A percentile compares a stretch with the other conserved stretches of the same genome.
Evolutionary conservation across 2,888 invertebrate species (phyloP).

Genomic region (Drosophila rubida): DNA sequence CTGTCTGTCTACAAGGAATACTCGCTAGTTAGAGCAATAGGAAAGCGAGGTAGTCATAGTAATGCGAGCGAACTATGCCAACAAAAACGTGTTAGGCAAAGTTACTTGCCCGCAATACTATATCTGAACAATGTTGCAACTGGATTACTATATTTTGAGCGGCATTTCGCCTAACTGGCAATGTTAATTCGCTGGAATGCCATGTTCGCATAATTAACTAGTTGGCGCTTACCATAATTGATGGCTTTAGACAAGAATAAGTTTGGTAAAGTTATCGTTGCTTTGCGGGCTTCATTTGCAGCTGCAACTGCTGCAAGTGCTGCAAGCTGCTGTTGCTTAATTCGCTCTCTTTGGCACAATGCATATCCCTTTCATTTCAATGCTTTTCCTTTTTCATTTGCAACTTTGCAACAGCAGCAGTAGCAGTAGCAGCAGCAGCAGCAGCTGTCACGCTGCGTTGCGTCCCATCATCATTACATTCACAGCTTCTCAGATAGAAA

Average conservation of each 20-base stretch:
- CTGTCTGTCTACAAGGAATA: too few species aligned
- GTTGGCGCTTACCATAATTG: background rate
- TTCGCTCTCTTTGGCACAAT: background rate
- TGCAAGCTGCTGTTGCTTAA: too few species aligned
- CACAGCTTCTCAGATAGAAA: background rate
- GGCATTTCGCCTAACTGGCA: too few species aligned
- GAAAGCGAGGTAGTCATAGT: too few species aligned
- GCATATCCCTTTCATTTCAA: background rate
- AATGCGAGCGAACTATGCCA: too few species aligned
- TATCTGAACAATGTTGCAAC: too few species aligned
- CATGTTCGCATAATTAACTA: background rate
- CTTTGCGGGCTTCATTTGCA: background rate
- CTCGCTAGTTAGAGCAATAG: too few species aligned
- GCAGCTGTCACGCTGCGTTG: constrained; percentile 4
- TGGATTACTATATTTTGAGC: too few species aligned
- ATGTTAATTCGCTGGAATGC: background rate
- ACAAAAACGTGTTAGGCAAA: too few species aligned
- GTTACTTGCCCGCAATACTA: too few species aligned
- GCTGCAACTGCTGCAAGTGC: background rate
- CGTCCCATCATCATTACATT: constrained; percentile 1
- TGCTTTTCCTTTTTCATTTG: background rate
- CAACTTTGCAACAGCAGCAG: background rate
- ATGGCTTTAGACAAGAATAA: background rate
- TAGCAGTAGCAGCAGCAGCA: background rate
- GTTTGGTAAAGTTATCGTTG: background rate